phyloP scores from a whole-genome alignment of 2,797 vertebrate species.

The Cuniculus paca region DNA sequence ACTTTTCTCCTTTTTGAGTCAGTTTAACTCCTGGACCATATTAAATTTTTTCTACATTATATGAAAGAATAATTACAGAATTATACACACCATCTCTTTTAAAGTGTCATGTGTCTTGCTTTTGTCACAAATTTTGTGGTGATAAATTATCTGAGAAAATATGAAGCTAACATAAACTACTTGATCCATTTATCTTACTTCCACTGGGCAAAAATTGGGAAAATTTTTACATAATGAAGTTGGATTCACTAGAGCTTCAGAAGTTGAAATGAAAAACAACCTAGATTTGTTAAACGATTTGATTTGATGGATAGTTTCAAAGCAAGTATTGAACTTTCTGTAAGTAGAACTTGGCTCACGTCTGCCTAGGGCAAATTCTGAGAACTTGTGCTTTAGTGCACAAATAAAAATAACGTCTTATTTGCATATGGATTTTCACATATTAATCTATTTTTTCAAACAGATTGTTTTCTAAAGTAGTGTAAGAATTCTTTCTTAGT shows the following conservation, averaged over 20 bases:
- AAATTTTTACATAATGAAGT: slow-evolving; percentile 6
- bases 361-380: neutral
- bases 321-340: slow-evolving; percentile 52
- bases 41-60: neutral
- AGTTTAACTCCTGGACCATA: slow-evolving; percentile 4
- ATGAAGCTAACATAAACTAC: neutral
- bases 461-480: slow-evolving; percentile 44
- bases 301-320: slow-evolving; percentile 26
- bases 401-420: slow-evolving; percentile 53
- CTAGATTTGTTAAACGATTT: slow-evolving; percentile 23
- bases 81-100: neutral
- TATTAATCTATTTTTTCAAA: slow-evolving; percentile 55
- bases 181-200: slow-evolving; percentile 41
- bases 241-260: neutral
- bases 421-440: slow-evolving; percentile 55
- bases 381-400: slow-evolving; percentile 40
- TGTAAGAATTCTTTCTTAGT: slow-evolving; percentile 17
- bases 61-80: slow-evolving; percentile 26
- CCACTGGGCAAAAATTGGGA: neutral
- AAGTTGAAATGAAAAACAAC: slow-evolving; percentile 30
- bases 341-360: neutral
- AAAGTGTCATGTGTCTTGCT: neutral
- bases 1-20: slow-evolving; percentile 25
- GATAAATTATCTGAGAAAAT: slow-evolving; percentile 27
- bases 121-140: neutral